A percentile compares a stretch with the other conserved stretches of the same genome.
phyloP scores from a whole-genome alignment of 2,797 vertebrate species.

The Bovichtus diacanthus region DNA sequence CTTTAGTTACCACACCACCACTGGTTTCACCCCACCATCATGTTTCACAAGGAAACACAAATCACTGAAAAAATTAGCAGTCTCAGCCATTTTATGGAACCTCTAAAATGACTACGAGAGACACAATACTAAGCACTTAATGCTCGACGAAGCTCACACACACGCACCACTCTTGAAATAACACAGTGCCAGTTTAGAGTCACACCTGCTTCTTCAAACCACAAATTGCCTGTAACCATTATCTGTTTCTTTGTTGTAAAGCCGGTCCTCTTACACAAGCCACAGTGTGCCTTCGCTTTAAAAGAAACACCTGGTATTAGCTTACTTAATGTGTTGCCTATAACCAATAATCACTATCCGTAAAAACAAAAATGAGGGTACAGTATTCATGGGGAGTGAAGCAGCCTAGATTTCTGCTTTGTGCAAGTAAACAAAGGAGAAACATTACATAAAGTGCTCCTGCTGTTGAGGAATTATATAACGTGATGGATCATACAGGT shows the following conservation, averaged over 20 bases:
- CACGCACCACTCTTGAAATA: conserved; percentile 28
- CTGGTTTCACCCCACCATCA: background rate
- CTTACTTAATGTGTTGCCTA: conserved; percentile 1
- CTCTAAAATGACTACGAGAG: no score
- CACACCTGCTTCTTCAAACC: conserved; percentile 58
- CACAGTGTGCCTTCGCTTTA: background rate
- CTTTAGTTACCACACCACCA: background rate
- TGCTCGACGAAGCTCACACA: no score
- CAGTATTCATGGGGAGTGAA: background rate
- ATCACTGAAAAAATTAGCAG: background rate
- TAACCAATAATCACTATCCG: conserved; percentile 26
- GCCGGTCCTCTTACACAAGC: conserved; percentile 4
- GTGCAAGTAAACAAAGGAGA: background rate
- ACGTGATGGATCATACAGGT: background rate
- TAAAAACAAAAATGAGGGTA: conserved; percentile 17
- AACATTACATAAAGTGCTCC: background rate
- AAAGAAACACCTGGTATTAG: conserved; percentile 49
- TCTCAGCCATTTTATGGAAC: no score
- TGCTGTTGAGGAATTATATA: background rate
- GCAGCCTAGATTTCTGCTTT: conserved; percentile 16
- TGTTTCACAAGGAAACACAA: background rate
- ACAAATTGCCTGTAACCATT: conserved; percentile 42
- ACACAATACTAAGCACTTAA: no score
- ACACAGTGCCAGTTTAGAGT: conserved; percentile 21
- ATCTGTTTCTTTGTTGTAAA: conserved; percentile 36